Evolutionary conservation across 2,113 vertebrate species (phyloP), one percentile per base, ranked within the genome.

Genomic region (Ivindomyrus marchei): DNA sequence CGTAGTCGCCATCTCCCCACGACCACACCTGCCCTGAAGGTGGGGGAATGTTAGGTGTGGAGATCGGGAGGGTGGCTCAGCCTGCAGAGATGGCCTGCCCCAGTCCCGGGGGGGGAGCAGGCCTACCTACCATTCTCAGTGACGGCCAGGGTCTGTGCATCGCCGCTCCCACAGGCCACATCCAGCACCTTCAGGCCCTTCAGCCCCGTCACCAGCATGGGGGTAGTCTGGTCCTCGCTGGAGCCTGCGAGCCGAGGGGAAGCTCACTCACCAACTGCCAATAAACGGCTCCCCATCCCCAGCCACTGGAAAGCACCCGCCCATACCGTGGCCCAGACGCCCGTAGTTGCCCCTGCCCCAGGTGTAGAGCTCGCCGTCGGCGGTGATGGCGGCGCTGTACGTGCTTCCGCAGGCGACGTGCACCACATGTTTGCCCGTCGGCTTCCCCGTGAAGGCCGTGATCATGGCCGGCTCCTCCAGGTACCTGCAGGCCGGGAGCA

Each of bases 341-440:
- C 98, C 98, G 0, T 99, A 99, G 96, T 99, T 99, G 47, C 98
- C 98, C 31, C 98, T 93, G 77, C 98, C 98, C 98, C 98, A 99
- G 0, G 98, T 99, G 50, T 98, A 99, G 0, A 99, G 96, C 91
- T 99, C 98, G 13, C 98, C 98, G 88, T 99, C 98, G 0, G 98
- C 97, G 6, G 98, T 99, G 93, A 99, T 95, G 0, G 97, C 98
- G 0, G 98, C 97, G 0, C 98, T 99, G 66, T 99, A 99, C 0
- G 98, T 99, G 94, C 98, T 99, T 47, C 98, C 98, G 74, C 98
- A 99, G 0, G 98, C 97, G 3, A 99, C 94, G 89, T 99, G 97
- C 39, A 98, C 95, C 91, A 98, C 97, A 0, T 98, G 97, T 88
- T 99, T 99, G 74, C 98, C 98, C 0, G 96, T 92, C 91, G 97